phyloP scores from a whole-genome alignment of 2,888 invertebrate genomes.

The Embidobia sp. region DNA sequence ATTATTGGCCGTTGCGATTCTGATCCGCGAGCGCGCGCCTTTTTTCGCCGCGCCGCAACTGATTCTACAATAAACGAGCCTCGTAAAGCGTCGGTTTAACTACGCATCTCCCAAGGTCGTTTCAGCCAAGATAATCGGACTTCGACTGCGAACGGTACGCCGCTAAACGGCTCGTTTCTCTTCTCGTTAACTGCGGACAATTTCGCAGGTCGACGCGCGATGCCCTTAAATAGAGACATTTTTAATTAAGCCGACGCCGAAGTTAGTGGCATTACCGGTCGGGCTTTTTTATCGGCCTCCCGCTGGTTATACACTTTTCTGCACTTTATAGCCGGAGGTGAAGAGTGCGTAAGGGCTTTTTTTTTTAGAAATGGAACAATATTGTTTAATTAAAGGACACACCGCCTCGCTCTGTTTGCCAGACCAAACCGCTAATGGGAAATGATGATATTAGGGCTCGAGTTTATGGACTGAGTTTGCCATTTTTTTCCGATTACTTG shows the following conservation, averaged over 20 bases:
- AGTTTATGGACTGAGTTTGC: no score
- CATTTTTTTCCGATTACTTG: no score
- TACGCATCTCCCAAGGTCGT: slow-evolving; percentile 61
- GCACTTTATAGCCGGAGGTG: slow-evolving; percentile 48
- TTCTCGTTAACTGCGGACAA: slow-evolving; percentile 62
- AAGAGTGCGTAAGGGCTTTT: slow-evolving; percentile 39
- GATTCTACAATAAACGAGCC: slow-evolving; percentile 64
- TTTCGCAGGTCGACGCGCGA: slow-evolving; percentile 46
- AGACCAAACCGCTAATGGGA: slow-evolving; percentile 28
- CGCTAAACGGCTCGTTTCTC: slow-evolving; percentile 62
- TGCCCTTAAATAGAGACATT: slow-evolving; percentile 64
- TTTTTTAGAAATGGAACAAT: slow-evolving; percentile 36
- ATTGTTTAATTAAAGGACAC: slow-evolving; percentile 52
- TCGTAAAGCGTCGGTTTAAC: slow-evolving; percentile 65
- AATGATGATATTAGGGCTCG: slow-evolving; percentile 35
- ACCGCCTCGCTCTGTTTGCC: slow-evolving; percentile 11
- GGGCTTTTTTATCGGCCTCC: slow-evolving; percentile 40
- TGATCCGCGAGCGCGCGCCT: slow-evolving; percentile 42
- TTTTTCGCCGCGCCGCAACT: slow-evolving; percentile 61
- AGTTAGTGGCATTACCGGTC: slow-evolving; percentile 23
- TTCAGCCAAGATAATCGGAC: slow-evolving; percentile 56
- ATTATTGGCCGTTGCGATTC: no score
- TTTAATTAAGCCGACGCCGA: slow-evolving; percentile 52
- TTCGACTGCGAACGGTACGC: slow-evolving; percentile 53
- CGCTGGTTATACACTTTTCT: slow-evolving; percentile 49